These are phyloP conservation scores for Urocynchramus pylzowi DNA, from an alignment of 2,113 vertebrate species.

Conservation along the genomic window DNA sequence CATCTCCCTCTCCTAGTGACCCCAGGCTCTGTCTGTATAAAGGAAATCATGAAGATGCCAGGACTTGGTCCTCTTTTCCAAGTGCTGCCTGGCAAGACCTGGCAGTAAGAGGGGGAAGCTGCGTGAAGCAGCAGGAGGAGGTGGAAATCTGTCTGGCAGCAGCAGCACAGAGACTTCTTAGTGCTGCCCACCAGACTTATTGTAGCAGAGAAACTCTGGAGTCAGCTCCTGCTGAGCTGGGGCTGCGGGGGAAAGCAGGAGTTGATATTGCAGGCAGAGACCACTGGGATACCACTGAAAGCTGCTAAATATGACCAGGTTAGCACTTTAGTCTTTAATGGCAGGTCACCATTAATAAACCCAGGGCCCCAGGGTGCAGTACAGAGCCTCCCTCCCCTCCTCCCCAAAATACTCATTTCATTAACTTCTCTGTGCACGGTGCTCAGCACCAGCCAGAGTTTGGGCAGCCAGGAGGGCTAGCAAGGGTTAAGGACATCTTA, in stretches of 20 bases:
- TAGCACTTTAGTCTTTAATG: slow-evolving; percentile 87
- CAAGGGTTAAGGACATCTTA: slow-evolving; percentile 18
- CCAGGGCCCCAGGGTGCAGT: slow-evolving; percentile 81
- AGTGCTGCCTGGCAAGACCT: not conserved
- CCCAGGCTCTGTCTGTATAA: not conserved
- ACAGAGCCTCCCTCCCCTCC: slow-evolving; percentile 71
- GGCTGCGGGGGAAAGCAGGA: slow-evolving; percentile 71
- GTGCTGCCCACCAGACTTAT: slow-evolving; percentile 60
- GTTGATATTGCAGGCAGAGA: slow-evolving; percentile 77
- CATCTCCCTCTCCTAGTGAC: not conserved
- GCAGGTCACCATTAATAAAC: slow-evolving; percentile 88
- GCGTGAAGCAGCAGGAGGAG: not conserved
- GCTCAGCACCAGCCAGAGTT: slow-evolving; percentile 32
- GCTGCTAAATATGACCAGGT: slow-evolving; percentile 91
- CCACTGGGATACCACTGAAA: slow-evolving; percentile 79
- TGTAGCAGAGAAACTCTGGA: slow-evolving; percentile 54
- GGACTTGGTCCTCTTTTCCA: not conserved
- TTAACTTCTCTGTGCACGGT: slow-evolving; percentile 42
- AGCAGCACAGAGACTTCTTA: slow-evolving; percentile 24
- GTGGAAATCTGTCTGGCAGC: slow-evolving; percentile 36
- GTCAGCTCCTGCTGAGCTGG: slow-evolving; percentile 67
- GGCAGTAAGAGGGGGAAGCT: not conserved
- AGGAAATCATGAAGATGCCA: not conserved
- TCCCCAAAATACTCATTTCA: slow-evolving; percentile 65
- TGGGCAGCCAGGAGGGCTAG: not conserved